Evolutionary conservation across 2,113 vertebrate species (phyloP), one percentile per base, ranked within the genome.

Genomic region (Ardeotis arabs): DNA sequence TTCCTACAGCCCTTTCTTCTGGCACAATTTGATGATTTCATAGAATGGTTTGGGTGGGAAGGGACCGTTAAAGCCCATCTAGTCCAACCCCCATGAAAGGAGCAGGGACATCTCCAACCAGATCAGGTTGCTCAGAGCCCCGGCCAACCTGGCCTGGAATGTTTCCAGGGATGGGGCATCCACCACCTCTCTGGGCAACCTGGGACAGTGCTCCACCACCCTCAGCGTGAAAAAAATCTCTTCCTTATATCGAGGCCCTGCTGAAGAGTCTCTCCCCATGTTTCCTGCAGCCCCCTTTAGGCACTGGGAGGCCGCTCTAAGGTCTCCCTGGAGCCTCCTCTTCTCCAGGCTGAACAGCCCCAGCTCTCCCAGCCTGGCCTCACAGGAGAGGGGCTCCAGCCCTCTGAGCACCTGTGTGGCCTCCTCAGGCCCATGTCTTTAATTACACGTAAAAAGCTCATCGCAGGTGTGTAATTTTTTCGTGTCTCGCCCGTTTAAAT

Each of bases 1-100:
- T 16, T 27, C 4, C 6, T 18, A 0, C 25, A 28, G 6, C 10
- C 0, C 17, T 6, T n/a, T 12, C 7, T 37, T 49, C 4, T 4
- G 17, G 15, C 1, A 2, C 1, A 0, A 2, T 47, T 24, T 24
- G 19, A 27, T 25, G 21, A 5, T 29, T 24, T n/a, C 5, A 0
- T 4, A 4, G 35, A 41, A 8, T 7, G 16, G 12, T 23, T 75
- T 20, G 27, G 4, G 3, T 19, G 21, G 31, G 27, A 72, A 84
- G 9, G 17, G 33, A 14, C 11, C 15, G 5, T n/a, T 12, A 3
- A 12, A 72, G 4, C 3, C 3, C 35, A 12, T 3, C 14, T 9
- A 22, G 41, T 14, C 41, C 41, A 41, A 41, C 41, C 41, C 41
- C 39, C 41, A 12, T 41, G 41, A 23, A 3, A 0, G 3, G 4